These are phyloP conservation scores for Scrobipalpa atriplicella DNA, from an alignment of 2,888 invertebrate genomes.

Conservation along the genomic window DNA sequence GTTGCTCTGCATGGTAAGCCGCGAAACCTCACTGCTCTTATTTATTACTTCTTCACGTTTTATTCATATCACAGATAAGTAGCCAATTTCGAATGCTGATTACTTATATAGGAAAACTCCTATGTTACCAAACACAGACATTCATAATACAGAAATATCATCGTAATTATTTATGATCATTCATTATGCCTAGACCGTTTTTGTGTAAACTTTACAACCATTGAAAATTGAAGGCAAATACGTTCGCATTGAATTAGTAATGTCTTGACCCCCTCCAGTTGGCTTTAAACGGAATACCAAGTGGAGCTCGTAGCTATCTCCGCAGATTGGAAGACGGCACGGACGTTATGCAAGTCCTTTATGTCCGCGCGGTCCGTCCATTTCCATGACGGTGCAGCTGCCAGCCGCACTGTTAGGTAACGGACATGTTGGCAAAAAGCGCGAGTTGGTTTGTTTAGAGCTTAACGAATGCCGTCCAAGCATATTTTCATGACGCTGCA, in stretches of 20 bases:
- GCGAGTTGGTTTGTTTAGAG: neutral
- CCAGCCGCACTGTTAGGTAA: conserved; percentile 55
- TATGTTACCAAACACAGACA: no score
- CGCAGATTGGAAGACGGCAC: conserved; percentile 27
- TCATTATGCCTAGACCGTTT: no score
- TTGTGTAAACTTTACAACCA: no score
- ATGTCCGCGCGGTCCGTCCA: conserved; percentile 62
- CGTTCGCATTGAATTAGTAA: conserved; percentile 5
- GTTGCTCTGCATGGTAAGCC: no score
- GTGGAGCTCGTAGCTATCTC: neutral
- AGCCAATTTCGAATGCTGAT: no score
- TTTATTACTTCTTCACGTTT: no score
- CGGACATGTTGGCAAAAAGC: neutral
- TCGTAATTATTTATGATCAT: no score
- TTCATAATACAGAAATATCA: no score
- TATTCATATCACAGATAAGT: no score
- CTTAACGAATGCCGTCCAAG: neutral
- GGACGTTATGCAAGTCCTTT: conserved; percentile 56
- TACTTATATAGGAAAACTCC: no score
- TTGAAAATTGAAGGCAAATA: neutral
- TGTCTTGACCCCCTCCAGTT: neutral
- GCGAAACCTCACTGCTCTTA: no score
- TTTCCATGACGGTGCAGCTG: conserved; percentile 69
- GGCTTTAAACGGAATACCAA: conserved; percentile 1
- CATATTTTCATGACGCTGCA: neutral